Percentiles rank a stretch among this genome's conserved stretches.
Conservation (phyloP, 2,113 vertebrate species). For the Egretta garzetta region DNA sequence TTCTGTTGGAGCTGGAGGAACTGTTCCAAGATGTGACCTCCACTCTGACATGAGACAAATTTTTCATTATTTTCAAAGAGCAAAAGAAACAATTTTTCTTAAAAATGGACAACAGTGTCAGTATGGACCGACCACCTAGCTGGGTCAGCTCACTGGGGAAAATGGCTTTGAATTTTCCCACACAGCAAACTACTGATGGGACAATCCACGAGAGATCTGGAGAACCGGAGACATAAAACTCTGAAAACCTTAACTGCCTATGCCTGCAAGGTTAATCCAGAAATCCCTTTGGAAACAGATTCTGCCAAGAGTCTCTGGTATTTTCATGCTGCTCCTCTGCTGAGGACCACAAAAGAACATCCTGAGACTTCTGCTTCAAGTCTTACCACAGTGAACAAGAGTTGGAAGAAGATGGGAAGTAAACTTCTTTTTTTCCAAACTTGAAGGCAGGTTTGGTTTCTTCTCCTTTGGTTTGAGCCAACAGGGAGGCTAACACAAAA, state of each 20-base stretch:
- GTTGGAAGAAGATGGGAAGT: not conserved
- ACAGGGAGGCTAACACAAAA: not conserved
- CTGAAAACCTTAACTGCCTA: not conserved
- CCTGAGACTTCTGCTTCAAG: not conserved
- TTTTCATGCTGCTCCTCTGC: not conserved
- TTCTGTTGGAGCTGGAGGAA: constrained; percentile 39
- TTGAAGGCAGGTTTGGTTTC: not conserved
- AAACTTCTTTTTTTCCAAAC: not conserved
- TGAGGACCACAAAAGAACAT: not conserved
- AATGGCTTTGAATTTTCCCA: not conserved
- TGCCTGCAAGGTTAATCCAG: not conserved
- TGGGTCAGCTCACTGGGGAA: not conserved
- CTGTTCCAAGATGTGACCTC: constrained; percentile 75
- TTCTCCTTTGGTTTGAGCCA: not conserved
- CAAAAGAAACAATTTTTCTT: not conserved
- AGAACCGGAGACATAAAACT: not conserved
- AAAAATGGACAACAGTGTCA: not conserved
- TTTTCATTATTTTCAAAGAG: not conserved
- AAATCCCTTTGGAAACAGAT: not conserved
- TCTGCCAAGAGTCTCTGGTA: not conserved
- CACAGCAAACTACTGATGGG: not conserved
- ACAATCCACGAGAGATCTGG: not conserved
- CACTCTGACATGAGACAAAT: constrained; percentile 48
- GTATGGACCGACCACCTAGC: not conserved
- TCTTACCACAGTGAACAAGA: not conserved